phyloP scores from a whole-genome alignment of 2,797 vertebrate species.

The Sebastes miniatus region DNA sequence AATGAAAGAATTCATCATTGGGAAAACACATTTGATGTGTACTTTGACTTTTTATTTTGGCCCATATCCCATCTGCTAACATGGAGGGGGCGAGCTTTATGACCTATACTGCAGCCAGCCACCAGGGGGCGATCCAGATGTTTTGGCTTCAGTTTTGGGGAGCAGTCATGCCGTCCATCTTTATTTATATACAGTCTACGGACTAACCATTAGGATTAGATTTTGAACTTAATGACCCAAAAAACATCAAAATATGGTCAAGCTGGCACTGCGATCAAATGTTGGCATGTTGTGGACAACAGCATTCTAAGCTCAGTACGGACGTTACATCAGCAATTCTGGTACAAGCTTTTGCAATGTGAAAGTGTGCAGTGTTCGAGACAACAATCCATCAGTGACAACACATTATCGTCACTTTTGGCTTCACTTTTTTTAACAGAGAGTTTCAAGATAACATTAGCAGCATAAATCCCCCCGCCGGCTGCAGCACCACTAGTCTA shows the following conservation, averaged over 20 bases:
- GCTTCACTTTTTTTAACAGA: background rate
- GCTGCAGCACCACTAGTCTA: background rate
- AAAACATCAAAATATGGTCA: background rate
- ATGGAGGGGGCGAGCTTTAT: too few species aligned
- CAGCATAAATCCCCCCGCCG: background rate
- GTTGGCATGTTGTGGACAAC: background rate
- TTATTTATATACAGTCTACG: too few species aligned
- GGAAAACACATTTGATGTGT: too few species aligned
- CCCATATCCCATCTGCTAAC: too few species aligned
- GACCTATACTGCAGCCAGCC: too few species aligned
- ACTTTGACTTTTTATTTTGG: too few species aligned
- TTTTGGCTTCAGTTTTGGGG: too few species aligned
- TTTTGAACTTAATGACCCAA: background rate
- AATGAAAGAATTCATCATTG: too few species aligned
- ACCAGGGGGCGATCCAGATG: too few species aligned
- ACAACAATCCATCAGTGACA: background rate
- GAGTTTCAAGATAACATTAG: slow-evolving; percentile 6
- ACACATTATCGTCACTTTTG: background rate
- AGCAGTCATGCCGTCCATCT: too few species aligned
- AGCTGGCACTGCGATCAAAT: background rate
- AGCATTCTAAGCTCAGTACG: background rate
- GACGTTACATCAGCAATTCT: background rate
- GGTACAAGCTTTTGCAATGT: background rate
- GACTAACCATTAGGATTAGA: background rate
- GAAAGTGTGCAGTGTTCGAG: background rate